A percentile compares a stretch with the other conserved stretches of the same genome.
Evolutionary conservation across 2,797 vertebrate genomes (phyloP).

Genomic region (Anguilla anguilla): DNA sequence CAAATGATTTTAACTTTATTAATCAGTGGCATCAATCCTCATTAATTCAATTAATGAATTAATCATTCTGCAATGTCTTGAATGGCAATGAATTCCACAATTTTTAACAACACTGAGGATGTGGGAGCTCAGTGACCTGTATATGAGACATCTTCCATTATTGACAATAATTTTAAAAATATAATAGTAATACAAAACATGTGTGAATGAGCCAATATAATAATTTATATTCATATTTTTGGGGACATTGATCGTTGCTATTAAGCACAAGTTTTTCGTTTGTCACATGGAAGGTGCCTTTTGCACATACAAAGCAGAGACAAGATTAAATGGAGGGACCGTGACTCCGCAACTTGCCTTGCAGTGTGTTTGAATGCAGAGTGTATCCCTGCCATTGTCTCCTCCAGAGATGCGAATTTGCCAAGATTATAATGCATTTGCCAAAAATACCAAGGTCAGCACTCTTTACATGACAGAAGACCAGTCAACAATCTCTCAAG

Average conservation of each 20-base stretch:
- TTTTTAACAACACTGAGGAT: too few species aligned
- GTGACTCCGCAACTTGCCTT: slow-evolving; percentile 2
- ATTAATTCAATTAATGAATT: neutral
- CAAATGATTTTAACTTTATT: neutral
- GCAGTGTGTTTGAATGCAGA: slow-evolving; percentile 4
- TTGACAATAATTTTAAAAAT: too few species aligned
- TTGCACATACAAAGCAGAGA: slow-evolving; percentile 22
- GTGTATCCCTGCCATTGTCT: slow-evolving; percentile 15
- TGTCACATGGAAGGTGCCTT: slow-evolving; percentile 12
- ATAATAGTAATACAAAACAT: too few species aligned
- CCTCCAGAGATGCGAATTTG: slow-evolving; percentile 29
- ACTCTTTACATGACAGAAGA: slow-evolving; percentile 27
- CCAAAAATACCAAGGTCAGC: slow-evolving; percentile 35
- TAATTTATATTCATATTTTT: neutral
- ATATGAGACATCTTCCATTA: too few species aligned
- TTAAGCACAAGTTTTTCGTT: neutral
- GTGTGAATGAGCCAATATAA: neutral
- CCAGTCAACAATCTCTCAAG: slow-evolving; percentile 19
- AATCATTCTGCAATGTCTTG: neutral
- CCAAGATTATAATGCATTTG: slow-evolving; percentile 37
- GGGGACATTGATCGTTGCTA: neutral
- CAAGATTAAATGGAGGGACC: slow-evolving; percentile 27
- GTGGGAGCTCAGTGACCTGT: too few species aligned
- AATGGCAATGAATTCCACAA: neutral
- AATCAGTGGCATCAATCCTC: too few species aligned